A percentile compares a stretch with the other conserved stretches of the same genome.
These are phyloP conservation scores for Crotalus viridis DNA, from an alignment of 2,113 vertebrate species.

Conservation along the genomic window DNA sequence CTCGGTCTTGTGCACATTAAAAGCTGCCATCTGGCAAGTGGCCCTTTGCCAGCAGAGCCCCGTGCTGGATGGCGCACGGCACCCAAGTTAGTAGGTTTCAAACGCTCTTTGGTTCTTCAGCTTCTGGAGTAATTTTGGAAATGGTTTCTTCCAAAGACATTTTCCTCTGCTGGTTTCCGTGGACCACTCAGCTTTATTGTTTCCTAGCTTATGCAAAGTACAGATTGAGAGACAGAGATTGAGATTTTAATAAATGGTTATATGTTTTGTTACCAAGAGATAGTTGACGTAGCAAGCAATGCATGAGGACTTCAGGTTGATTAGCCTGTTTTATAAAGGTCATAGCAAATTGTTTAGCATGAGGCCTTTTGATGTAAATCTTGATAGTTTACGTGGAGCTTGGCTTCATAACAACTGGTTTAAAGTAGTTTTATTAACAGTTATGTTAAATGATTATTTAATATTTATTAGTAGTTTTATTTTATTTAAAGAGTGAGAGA, in stretches of 20 bases:
- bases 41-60: conserved; percentile 44
- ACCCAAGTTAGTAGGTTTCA: conserved; percentile 25
- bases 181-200: conserved; percentile 46
- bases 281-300: conserved; percentile 72
- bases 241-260: conserved; percentile 77
- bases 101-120: conserved; percentile 38
- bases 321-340: conserved; percentile 77
- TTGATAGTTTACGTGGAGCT: conserved; percentile 67
- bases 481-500: conserved; percentile 62
- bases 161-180: conserved; percentile 47
- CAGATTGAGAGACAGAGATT: conserved; percentile 56
- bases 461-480: conserved; percentile 67
- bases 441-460: background rate
- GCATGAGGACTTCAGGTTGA: conserved; percentile 76
- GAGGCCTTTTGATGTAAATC: conserved; percentile 71
- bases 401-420: conserved; percentile 73
- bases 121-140: conserved; percentile 52
- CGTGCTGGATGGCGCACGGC: background rate
- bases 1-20: conserved; percentile 44
- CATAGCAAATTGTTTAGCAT: conserved; percentile 70
- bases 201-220: conserved; percentile 48
- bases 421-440: conserved; percentile 71
- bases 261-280: conserved; percentile 70
- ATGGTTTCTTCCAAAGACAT: conserved; percentile 40
- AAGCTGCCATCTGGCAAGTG: conserved; percentile 56